A percentile compares a stretch with the other conserved stretches of the same genome.
phyloP scores from a whole-genome alignment of 1,140 invertebrate genomes.

The Drosophila grimshawi region DNA sequence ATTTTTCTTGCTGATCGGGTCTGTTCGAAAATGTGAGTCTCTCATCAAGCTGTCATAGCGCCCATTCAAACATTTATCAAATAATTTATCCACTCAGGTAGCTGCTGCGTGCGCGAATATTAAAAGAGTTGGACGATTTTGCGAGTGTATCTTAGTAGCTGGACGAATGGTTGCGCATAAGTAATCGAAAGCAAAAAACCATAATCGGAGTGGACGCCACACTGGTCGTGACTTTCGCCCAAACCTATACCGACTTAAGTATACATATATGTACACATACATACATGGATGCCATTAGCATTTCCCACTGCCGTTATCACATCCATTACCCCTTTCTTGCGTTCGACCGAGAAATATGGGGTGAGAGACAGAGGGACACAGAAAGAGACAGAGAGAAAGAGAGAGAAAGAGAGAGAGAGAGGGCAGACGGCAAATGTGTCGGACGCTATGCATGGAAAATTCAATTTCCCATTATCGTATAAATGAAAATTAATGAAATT shows the following conservation, averaged over 20 bases:
- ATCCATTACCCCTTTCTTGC: constrained; percentile 43
- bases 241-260: not conserved
- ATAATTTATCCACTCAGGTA: constrained; percentile 22
- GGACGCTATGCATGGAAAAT: constrained; percentile 57
- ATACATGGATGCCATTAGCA: constrained; percentile 27
- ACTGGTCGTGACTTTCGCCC: constrained; percentile 18
- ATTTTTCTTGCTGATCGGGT: too few relatives aligned
- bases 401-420: not conserved
- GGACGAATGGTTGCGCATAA: constrained; percentile 40
- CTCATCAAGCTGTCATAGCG: constrained; percentile 27
- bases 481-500: constrained; percentile 71
- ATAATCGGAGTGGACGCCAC: constrained; percentile 30
- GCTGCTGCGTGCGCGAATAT: constrained; percentile 24
- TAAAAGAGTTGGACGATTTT: constrained; percentile 33
- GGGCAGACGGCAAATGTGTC: constrained; percentile 26
- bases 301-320: constrained; percentile 68
- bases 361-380: not conserved
- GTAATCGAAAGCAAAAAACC: constrained; percentile 46
- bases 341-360: not conserved
- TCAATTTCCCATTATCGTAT: constrained; percentile 70
- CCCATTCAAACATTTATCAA: constrained; percentile 22
- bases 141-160: constrained; percentile 21
- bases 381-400: not conserved
- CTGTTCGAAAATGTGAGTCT: not conserved
- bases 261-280: constrained; percentile 32